These are phyloP conservation scores for Helicolenus hilgendorfi DNA, from an alignment of 2,797 vertebrate genomes.

Conservation along the genomic window DNA sequence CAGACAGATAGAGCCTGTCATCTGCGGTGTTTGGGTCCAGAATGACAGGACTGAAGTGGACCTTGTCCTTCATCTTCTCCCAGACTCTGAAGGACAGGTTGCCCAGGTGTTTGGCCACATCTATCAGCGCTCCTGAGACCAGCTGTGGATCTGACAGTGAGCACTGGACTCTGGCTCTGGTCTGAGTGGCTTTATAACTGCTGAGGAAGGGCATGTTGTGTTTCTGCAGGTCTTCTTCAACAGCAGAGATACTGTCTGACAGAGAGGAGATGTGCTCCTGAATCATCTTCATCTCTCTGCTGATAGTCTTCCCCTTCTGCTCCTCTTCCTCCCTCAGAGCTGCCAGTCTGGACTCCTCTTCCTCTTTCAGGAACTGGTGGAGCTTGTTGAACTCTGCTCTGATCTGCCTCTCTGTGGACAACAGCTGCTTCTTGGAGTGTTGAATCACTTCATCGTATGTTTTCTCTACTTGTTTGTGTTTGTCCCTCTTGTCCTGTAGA, in stretches of 20 bases:
- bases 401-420: slow-evolving; percentile 33
- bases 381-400: slow-evolving; percentile 81
- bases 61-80: neutral
- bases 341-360: slow-evolving; percentile 71
- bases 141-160: neutral
- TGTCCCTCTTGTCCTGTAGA: too few species aligned
- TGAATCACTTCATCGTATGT: neutral
- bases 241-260: slow-evolving; percentile 43
- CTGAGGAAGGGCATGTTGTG: neutral
- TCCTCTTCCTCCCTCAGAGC: slow-evolving; percentile 68
- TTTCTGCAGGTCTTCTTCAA: slow-evolving; percentile 33
- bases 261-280: slow-evolving; percentile 52
- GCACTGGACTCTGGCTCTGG: neutral
- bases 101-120: neutral
- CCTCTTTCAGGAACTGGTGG: slow-evolving; percentile 83
- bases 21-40: neutral
- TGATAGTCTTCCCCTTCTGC: slow-evolving; percentile 51
- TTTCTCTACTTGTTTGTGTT: accelerated
- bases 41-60: neutral
- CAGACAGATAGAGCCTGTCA: too few species aligned
- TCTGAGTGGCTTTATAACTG: neutral
- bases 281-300: slow-evolving; percentile 37
- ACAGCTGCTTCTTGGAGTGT: slow-evolving; percentile 15
- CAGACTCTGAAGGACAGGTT: neutral
- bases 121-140: neutral